Base-by-base conservation (phyloP, 1,140 invertebrate species). In the Agrilus planipennis region DNA sequence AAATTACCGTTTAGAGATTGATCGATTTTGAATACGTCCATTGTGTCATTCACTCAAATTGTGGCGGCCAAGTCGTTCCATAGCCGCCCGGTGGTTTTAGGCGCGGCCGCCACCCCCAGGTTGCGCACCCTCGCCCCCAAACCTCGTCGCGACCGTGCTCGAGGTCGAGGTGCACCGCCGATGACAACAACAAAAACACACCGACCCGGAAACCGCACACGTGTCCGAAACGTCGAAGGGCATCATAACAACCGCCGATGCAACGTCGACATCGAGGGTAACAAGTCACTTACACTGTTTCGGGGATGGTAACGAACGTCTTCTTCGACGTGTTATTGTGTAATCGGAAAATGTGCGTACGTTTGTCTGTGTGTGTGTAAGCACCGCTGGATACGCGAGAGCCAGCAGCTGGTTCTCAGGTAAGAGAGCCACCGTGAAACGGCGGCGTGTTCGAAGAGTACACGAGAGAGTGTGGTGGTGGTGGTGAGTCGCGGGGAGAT, bases 1-100 rank as follows among this genome's bases (percentile, higher is more conserved):
- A 75, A 55, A 57, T 68, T 67, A 52, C 66, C 67, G 52, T 60
- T 72, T 48, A 75, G 60, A 55, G 70, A 67, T 61, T 72, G 72
- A 55, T 76, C 72, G 55, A 76, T 70, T 66, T 76, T 73, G 60
- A 73, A 76, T 60, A 74, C 70, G 67, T 75, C 71, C 73, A 76
- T 76, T 51, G 54, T 68, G 34, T 14, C 34, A 36, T 36, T 36
- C 34, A 36, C 9, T 36, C 20, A 36, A 36, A 17, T 17, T 7
- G 3, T 17, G 3, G 6, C 6, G 32, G 15, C 3, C 6, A 10
- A 10, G 5, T 11, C 5, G 22, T 25, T 25, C n/a, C n/a, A 34
- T 19, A 34, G 28, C 22, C 43, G 40, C 36, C 50, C 49, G 50
- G 50, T 51, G 47, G 50, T 47, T 35, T 19, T 4, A 37, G 20